Base-by-base conservation (phyloP, 2,113 vertebrate species). In the Trematocara marginatum region DNA sequence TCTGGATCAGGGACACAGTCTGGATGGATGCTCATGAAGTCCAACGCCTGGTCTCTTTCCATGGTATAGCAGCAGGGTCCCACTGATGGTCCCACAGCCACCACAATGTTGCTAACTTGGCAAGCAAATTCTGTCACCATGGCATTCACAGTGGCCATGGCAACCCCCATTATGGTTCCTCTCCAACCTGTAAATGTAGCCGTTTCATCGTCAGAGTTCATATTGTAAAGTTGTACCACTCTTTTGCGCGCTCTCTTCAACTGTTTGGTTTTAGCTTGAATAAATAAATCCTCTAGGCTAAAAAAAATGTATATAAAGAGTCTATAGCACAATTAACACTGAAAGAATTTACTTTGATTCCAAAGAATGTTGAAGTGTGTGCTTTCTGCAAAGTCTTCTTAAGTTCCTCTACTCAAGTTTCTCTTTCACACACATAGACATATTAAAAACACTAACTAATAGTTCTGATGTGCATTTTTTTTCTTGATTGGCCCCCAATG, bases 11-110 rank as follows among this genome's bases (percentile, higher is more conserved):
- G 89, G 20, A 99, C 97, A 59, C 98, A 99, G 18, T 95, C 93
- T 1, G 97, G 97, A 79, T 97, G 96, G 84, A 99, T 96, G 79
- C 79, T 86, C 57, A 95, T 85, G 90, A 99, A 99, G 45, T 93
- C 87, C 69, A 88, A 13, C 1, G 97, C 98, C 57, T 96, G 95
- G 69, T 97, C 86, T 1, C 54, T 95, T 11, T 96, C 94, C 89
- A 98, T 95, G 45, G 91, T 96, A 90, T 98, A 99, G 81, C 98
- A 99, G 86, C 98, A 99, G 13, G 95, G 94, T 40, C 98, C 98
- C 20, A 99, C 97, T 4, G 97, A 97, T 0, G 98, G 98, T 0
- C 98, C 98, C 56, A 99, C 93, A 1, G 97, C 97, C 69, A 97
- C 97, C 59, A 95, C 45, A 34, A 99, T 97, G 85, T 99, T 94